Conservation (phyloP, 2,113 vertebrate genomes). For the Barnardius zonarius region DNA sequence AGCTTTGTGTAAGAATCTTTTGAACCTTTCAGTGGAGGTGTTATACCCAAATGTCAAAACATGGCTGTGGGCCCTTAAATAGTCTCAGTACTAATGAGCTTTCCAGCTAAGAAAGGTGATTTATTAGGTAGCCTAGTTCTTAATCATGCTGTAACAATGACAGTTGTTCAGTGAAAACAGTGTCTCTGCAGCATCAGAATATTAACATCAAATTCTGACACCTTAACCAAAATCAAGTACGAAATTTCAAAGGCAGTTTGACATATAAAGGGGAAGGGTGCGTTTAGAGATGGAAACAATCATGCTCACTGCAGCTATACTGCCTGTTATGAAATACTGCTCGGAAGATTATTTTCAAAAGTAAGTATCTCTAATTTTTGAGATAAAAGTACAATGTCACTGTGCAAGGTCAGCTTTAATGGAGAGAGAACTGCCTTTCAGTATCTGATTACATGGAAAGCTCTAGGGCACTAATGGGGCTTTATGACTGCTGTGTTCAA, state of each 20-base stretch:
- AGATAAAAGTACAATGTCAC: slow-evolving; percentile 22
- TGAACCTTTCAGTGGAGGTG: slow-evolving; percentile 1
- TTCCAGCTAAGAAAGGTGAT: slow-evolving; percentile 2
- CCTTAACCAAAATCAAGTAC: not conserved
- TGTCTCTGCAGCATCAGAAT: not conserved
- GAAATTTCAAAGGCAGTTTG: not conserved
- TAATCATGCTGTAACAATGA: not conserved
- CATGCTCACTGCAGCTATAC: not conserved
- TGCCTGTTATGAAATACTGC: not conserved
- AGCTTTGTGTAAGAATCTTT: not conserved
- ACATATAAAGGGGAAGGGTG: not conserved
- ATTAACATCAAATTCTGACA: not conserved
- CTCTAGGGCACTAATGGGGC: not conserved
- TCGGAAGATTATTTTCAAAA: not conserved
- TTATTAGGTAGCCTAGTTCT: slow-evolving; percentile 17
- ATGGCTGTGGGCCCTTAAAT: not conserved
- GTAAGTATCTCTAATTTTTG: slow-evolving; percentile 3
- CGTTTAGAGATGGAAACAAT: not conserved
- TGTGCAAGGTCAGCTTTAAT: slow-evolving; percentile 46
- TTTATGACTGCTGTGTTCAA: slow-evolving; percentile 15
- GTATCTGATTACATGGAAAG: slow-evolving; percentile 28
- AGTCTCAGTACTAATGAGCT: slow-evolving; percentile 15
- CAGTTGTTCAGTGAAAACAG: not conserved
- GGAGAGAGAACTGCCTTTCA: not conserved
- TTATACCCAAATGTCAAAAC: slow-evolving; percentile 14